Base-by-base conservation (phyloP, 2,888 invertebrate genomes). In the Unio pictorum region DNA sequence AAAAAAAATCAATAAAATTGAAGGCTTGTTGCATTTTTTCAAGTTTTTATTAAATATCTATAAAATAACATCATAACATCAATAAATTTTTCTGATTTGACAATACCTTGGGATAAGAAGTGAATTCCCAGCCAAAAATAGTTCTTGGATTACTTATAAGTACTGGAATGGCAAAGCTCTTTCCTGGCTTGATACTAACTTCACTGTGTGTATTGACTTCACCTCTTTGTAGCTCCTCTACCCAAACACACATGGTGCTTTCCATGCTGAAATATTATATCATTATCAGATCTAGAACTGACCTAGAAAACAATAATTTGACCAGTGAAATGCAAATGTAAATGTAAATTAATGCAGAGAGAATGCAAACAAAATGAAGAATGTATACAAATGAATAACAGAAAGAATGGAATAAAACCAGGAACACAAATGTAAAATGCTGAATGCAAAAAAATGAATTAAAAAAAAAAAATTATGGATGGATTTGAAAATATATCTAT, bases 71-170 rank as follows among this genome's bases (percentile, higher is more conserved):
- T 3, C 1, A n/a, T 23, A 23, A 23, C 23, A 23, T 23, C 23
- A 26, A 0, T 11, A 11, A 18, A 1, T 3, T 30, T 28, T 26
- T 62, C 62, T 26, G 18, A 23, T 23, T 58, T 26, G 45, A 55
- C 60, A n/a, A 59, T 76, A 90, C 90, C 86, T 90, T 90, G 26
- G 89, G 89, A 56, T 87, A 82, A 6, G 89, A 87, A 1, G 87
- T 82, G 73, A 90, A 89, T 72, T 87, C 85, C 90, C 90, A 90
- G 61, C 80, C 81, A 34, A 90, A 79, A 57, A 82, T 81, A 28
- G 86, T 82, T 23, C 84, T 82, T 7, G 80, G 69, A 26, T 76
- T 75, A 26, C 85, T 83, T 8, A 86, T 77, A 59, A 82, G 67
- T 8, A 90, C 81, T 17, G 89, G 89, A 15, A 90, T 83, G 65